Evolutionary conservation across 2,888 invertebrate genomes (phyloP).

Genomic region (Falcaria lacertinaria): DNA sequence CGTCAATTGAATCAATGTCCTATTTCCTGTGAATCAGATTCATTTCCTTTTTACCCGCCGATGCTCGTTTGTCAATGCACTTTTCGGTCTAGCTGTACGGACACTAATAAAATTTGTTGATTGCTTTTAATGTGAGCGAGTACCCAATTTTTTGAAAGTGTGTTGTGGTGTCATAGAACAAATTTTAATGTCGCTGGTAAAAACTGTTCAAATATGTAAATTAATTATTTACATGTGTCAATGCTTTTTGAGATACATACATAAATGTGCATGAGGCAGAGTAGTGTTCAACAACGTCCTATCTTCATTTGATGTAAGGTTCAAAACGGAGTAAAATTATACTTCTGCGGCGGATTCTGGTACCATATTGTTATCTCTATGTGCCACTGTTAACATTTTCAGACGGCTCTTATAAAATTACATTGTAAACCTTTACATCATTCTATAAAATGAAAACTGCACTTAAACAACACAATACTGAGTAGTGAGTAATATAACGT

Average conservation of each 20-base stretch:
- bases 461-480: background rate
- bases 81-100: constrained; percentile 47
- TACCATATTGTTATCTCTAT: constrained; percentile 1
- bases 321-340: background rate
- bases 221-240: no score
- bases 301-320: background rate
- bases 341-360: background rate
- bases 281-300: background rate
- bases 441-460: constrained; percentile 1
- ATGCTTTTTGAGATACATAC: no score
- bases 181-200: no score
- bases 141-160: constrained; percentile 23
- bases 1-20: constrained; percentile 74
- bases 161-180: no score
- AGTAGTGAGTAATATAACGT: background rate
- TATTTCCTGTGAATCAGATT: constrained; percentile 75
- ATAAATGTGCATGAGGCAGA: no score
- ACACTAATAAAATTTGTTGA: constrained; percentile 46
- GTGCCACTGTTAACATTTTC: background rate
- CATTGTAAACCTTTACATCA: constrained; percentile 1
- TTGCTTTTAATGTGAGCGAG: constrained; percentile 52
- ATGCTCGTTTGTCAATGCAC: constrained; percentile 69
- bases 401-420: background rate
- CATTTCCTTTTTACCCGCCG: constrained; percentile 71
- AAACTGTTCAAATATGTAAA: no score